These are phyloP conservation scores for Bungarus multicinctus DNA, from an alignment of 2,113 vertebrate species.

Conservation along the genomic window DNA sequence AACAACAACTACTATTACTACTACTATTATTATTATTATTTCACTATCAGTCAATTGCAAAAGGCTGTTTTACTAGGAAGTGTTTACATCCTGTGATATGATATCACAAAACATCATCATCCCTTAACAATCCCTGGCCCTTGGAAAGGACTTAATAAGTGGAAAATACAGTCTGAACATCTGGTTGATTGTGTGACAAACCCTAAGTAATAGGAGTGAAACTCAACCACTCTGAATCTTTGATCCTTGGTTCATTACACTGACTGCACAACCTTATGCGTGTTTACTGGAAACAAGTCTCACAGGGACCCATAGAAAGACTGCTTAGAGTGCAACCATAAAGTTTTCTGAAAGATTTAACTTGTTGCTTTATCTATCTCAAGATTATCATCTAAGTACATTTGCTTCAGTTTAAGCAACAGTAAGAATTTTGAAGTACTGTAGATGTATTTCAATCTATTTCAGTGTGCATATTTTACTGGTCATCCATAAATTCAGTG, in stretches of 20 bases:
- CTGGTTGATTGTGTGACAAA: background rate
- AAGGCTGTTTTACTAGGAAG: background rate
- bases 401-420: background rate
- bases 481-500: background rate
- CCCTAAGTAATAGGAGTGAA: background rate
- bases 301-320: background rate
- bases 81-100: background rate
- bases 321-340: background rate
- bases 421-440: background rate
- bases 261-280: background rate
- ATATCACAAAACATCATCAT: background rate
- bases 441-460: background rate
- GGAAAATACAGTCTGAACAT: background rate
- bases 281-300: background rate
- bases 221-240: background rate
- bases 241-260: background rate
- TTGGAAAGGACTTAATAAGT: background rate
- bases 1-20: too few relatives aligned
- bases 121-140: background rate
- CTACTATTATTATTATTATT: too few relatives aligned
- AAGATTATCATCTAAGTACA: background rate
- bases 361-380: background rate
- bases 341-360: background rate
- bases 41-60: background rate
- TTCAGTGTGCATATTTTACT: background rate